Evolutionary conservation across 2,797 vertebrate genomes (phyloP).

Genomic region (Heliangelus exortis): DNA sequence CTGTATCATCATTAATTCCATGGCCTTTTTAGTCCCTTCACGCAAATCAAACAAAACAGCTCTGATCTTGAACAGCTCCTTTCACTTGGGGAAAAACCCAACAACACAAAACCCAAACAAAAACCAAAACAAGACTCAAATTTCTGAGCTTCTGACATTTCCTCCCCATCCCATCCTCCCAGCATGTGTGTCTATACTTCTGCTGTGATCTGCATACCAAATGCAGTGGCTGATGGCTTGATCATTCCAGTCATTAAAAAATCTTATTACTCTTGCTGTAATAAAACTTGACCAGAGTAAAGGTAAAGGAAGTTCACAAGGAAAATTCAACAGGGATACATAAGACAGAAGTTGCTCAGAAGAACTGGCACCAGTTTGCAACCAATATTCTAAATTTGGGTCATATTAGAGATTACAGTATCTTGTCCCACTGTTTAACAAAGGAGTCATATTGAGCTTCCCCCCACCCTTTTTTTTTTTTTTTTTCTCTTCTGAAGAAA

Average conservation of each 20-base stretch:
- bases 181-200: not conserved
- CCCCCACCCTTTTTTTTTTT: too few species aligned
- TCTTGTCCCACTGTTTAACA: slow-evolving; percentile 1
- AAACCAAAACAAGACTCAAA: not conserved
- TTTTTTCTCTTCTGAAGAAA: not conserved
- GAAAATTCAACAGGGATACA: not conserved
- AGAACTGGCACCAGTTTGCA: not conserved
- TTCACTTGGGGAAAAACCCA: not conserved
- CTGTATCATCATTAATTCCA: not conserved
- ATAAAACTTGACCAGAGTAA: not conserved
- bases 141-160: not conserved
- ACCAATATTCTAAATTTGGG: not conserved
- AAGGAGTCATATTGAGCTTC: not conserved
- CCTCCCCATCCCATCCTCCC: not conserved
- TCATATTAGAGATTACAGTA: not conserved
- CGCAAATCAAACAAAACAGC: not conserved
- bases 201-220: not conserved
- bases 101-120: not conserved
- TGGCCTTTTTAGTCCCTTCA: not conserved
- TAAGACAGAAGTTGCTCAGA: not conserved
- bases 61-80: not conserved
- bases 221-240: not conserved
- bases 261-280: not conserved
- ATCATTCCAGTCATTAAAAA: not conserved
- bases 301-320: not conserved